Percentiles rank a stretch among this genome's conserved stretches.
phyloP scores from a whole-genome alignment of 2,888 invertebrate species.

The Dryobotodes eremita region DNA sequence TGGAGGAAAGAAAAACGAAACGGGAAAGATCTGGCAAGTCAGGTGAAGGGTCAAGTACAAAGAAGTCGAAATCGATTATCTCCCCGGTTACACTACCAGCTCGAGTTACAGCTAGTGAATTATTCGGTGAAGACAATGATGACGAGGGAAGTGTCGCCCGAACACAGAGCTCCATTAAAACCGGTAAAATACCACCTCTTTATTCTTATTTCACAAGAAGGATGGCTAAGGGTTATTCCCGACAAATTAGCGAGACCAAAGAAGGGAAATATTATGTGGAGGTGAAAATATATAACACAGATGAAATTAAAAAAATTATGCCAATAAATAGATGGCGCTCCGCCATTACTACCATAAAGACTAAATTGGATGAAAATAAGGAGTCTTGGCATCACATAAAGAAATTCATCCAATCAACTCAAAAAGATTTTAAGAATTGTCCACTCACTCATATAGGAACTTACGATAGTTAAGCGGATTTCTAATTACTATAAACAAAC shows the following conservation, averaged over 20 bases:
- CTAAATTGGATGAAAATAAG: not conserved
- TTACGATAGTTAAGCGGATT: not conserved
- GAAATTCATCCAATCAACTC: too few species aligned
- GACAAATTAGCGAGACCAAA: conserved; percentile 1
- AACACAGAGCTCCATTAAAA: not conserved
- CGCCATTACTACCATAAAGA: not conserved
- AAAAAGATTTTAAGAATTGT: too few species aligned
- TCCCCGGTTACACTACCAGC: not conserved
- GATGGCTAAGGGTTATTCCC: not conserved
- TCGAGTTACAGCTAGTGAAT: not conserved
- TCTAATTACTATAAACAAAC: too few species aligned
- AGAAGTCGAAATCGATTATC: not conserved
- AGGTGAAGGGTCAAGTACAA: conserved; percentile 7
- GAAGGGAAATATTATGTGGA: conserved; percentile 9
- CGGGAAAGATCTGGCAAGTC: not conserved
- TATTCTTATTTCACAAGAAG: not conserved
- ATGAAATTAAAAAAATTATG: conserved; percentile 3
- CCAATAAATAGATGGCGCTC: not conserved
- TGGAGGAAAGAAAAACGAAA: not conserved
- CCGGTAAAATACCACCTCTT: not conserved
- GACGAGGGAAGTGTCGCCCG: not conserved
- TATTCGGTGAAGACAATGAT: conserved; percentile 7
- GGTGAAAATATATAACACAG: not conserved
- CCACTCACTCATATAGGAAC: not conserved
- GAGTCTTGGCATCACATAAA: not conserved